Conservation (phyloP, 2,888 invertebrate species). For the Cacoxenus indagator region DNA sequence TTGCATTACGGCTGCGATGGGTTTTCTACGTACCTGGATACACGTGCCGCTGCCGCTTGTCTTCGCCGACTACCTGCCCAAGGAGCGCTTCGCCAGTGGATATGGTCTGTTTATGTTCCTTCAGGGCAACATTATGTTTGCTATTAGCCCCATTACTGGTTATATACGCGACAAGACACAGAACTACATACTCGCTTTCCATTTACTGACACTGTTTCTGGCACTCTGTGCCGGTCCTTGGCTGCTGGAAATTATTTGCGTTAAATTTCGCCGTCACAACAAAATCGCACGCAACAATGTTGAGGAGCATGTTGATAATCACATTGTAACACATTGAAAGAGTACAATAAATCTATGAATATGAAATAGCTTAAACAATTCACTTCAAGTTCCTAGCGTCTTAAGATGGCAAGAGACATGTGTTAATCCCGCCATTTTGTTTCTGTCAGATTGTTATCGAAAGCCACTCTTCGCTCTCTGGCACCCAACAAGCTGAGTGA, state of each 20-base stretch:
- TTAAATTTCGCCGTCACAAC: conserved; percentile 58
- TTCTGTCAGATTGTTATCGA: too few species aligned
- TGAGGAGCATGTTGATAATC: neutral
- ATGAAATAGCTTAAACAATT: neutral
- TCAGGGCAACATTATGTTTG: conserved; percentile 77
- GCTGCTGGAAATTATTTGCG: conserved; percentile 74
- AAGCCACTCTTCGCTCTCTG: too few species aligned
- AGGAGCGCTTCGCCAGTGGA: conserved; percentile 80
- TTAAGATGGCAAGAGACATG: too few species aligned
- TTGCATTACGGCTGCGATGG: conserved; percentile 75
- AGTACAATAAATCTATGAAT: neutral
- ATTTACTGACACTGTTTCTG: conserved; percentile 78
- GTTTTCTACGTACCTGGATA: conserved; percentile 79
- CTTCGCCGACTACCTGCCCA: conserved; percentile 77
- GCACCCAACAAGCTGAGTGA: too few species aligned
- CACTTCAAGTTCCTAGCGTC: neutral
- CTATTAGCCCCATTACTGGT: conserved; percentile 81
- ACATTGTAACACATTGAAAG: conserved; percentile 21
- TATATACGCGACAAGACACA: conserved; percentile 75
- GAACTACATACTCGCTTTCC: conserved; percentile 78
- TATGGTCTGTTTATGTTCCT: conserved; percentile 81
- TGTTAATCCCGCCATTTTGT: too few species aligned
- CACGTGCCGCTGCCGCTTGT: conserved; percentile 80
- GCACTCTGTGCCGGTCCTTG: conserved; percentile 79
- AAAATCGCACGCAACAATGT: conserved; percentile 48